phyloP scores from a whole-genome alignment of 2,113 vertebrate genomes.

The Microcebus murinus region DNA sequence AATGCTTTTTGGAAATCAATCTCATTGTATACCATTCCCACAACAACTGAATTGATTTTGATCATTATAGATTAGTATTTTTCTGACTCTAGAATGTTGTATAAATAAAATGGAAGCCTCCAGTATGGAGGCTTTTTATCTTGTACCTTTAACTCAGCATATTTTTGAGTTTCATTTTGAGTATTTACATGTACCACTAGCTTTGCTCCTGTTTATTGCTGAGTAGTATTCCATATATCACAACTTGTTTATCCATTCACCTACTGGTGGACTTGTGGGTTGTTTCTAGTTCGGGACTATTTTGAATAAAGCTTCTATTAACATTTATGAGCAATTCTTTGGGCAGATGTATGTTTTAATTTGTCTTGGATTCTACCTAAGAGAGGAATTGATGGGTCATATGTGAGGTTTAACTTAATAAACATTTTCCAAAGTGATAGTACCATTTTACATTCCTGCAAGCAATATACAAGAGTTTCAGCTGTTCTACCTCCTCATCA shows the following conservation, averaged over 20 bases:
- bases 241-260: neutral
- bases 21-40: neutral
- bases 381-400: neutral
- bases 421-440: neutral
- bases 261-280: neutral
- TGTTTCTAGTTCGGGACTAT: neutral
- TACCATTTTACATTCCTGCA: neutral
- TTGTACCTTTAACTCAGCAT: neutral
- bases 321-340: neutral
- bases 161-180: neutral
- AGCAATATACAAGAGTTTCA: neutral
- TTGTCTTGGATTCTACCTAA: neutral
- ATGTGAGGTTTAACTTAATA: neutral
- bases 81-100: neutral
- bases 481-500: neutral
- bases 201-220: neutral
- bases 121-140: too few relatives aligned
- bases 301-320: neutral
- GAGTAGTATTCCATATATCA: neutral
- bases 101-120: neutral
- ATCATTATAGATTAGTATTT: neutral
- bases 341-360: neutral
- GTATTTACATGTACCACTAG: neutral
- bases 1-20: neutral
- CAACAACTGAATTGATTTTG: neutral